phyloP scores from a whole-genome alignment of 2,797 vertebrate genomes.

The Alosa sapidissima region DNA sequence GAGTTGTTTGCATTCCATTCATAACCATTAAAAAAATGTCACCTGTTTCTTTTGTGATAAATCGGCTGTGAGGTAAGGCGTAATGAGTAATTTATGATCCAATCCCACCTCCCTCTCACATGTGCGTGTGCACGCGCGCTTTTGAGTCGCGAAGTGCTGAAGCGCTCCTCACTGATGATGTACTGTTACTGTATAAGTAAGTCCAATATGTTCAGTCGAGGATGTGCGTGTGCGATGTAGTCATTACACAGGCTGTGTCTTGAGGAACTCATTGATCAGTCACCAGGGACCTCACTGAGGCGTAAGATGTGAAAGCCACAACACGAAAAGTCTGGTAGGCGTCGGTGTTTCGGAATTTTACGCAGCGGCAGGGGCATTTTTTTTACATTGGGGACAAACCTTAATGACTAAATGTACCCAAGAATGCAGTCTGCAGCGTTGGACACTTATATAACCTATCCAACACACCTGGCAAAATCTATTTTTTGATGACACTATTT shows the following conservation, averaged over 20 bases:
- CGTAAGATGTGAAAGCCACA: neutral
- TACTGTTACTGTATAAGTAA: neutral
- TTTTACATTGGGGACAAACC: neutral
- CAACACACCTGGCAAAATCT: neutral
- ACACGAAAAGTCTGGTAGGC: neutral
- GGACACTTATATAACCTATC: neutral
- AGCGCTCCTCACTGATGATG: neutral
- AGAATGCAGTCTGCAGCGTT: neutral
- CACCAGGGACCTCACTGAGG: neutral
- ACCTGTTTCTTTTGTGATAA: neutral
- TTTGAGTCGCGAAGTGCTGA: neutral
- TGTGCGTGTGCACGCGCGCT: neutral
- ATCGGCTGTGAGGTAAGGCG: neutral
- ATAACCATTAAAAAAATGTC: neutral
- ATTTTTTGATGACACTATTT: neutral
- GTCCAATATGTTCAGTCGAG: neutral
- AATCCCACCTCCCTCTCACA: neutral
- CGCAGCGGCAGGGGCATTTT: neutral
- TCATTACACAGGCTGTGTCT: neutral
- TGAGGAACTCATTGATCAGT: neutral
- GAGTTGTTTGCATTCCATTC: neutral
- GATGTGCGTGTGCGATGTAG: neutral
- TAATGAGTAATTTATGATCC: neutral
- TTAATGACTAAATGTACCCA: neutral
- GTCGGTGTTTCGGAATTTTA: slow-evolving; percentile 1